phyloP scores from a whole-genome alignment of 53 echinoderm and acorn worm species.

The Patiria pectinifera region DNA sequence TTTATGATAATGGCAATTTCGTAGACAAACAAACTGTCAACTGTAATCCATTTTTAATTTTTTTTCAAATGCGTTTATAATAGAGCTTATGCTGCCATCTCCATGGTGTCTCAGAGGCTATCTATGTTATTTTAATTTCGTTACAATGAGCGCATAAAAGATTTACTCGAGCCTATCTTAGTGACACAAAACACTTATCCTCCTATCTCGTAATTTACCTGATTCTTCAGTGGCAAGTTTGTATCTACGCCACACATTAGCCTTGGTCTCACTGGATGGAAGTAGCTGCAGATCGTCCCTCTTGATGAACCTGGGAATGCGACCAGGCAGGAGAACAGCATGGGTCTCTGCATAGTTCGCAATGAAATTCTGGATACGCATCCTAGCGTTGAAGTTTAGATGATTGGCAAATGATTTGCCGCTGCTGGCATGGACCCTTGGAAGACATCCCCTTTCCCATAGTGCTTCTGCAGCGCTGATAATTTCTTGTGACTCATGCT shows the following conservation, averaged over 20 bases:
- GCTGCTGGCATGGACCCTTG: neutral
- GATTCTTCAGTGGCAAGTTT: slow-evolving; percentile 21
- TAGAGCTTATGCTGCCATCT: too few relatives aligned
- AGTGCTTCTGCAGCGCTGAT: slow-evolving; percentile 30
- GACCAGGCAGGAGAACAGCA: slow-evolving; percentile 38
- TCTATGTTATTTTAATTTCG: too few relatives aligned
- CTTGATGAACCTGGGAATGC: slow-evolving; percentile 35
- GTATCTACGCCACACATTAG: slow-evolving; percentile 33
- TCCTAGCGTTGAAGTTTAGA: neutral
- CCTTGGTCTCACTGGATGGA: slow-evolving; percentile 33
- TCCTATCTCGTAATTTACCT: neutral
- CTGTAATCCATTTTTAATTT: too few relatives aligned
- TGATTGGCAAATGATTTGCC: neutral
- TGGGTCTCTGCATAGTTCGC: slow-evolving; percentile 34
- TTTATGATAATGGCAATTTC: too few relatives aligned
- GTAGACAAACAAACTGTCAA: too few relatives aligned
- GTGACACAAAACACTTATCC: too few relatives aligned
- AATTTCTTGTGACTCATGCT: slow-evolving; percentile 31
- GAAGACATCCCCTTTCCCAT: slow-evolving; percentile 6
- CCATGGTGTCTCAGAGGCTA: too few relatives aligned
- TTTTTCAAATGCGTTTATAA: too few relatives aligned
- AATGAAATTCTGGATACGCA: slow-evolving; percentile 5
- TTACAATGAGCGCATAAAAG: neutral
- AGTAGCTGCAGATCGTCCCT: slow-evolving; percentile 34
- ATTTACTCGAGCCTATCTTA: neutral